These are phyloP conservation scores for Leucoraja ocellata DNA, from an alignment of 2,797 vertebrate genomes.

Conservation along the genomic window DNA sequence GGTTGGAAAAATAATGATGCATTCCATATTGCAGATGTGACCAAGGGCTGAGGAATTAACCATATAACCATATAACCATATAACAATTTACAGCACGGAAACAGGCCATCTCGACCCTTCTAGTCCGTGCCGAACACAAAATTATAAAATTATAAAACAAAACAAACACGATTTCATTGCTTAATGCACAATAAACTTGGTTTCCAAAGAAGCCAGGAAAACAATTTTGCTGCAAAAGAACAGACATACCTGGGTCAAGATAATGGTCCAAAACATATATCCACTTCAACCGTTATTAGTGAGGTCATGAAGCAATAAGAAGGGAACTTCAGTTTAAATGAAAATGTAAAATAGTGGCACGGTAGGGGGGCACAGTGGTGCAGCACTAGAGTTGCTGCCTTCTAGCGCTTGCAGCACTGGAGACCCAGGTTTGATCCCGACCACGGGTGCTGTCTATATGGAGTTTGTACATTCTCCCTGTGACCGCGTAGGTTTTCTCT, in stretches of 20 bases:
- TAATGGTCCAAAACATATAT: not conserved
- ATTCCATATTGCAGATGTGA: not conserved
- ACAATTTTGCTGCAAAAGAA: not conserved
- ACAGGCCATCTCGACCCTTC: too few relatives aligned
- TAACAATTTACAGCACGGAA: too few relatives aligned
- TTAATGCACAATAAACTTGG: not conserved
- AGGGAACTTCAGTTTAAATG: not conserved
- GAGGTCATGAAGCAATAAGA: not conserved
- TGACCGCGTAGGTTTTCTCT: too few relatives aligned
- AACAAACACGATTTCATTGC: not conserved
- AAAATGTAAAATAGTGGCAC: not conserved
- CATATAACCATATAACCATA: too few relatives aligned
- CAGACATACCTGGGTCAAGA: not conserved
- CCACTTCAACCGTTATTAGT: not conserved
- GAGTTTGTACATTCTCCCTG: too few relatives aligned
- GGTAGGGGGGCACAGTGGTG: too few relatives aligned
- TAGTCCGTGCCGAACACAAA: too few relatives aligned
- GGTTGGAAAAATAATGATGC: not conserved
- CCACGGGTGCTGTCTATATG: too few relatives aligned
- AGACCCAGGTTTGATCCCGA: too few relatives aligned
- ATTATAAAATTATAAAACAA: not conserved
- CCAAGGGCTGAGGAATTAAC: not conserved
- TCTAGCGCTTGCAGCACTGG: too few relatives aligned
- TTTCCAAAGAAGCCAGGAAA: not conserved
- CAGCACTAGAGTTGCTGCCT: too few relatives aligned